A percentile compares a stretch with the other conserved stretches of the same genome.
Conservation (phyloP, 2,797 vertebrate species). For the Cichlasoma orientale region DNA sequence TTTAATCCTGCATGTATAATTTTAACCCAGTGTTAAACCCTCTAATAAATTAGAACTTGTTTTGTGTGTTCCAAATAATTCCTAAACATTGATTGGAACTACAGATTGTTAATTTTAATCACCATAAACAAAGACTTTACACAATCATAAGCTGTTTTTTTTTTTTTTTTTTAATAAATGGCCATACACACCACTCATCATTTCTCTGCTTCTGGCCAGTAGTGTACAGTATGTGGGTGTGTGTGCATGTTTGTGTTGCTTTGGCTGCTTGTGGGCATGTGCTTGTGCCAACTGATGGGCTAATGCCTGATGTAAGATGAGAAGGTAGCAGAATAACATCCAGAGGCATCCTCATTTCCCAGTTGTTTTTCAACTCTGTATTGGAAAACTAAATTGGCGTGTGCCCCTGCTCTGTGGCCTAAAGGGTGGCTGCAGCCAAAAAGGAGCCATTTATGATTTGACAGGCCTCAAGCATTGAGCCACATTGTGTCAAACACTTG, state of each 20-base stretch:
- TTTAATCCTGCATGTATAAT: background rate
- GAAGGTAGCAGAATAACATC: conserved; percentile 69
- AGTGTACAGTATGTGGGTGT: conserved; percentile 42
- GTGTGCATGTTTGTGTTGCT: conserved; percentile 41
- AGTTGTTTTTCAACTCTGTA: conserved; percentile 59
- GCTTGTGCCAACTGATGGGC: conserved; percentile 60
- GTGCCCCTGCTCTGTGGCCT: conserved; percentile 42
- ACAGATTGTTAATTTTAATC: background rate
- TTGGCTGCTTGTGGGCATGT: conserved; percentile 57
- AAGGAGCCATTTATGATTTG: conserved; percentile 53
- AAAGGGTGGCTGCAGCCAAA: conserved; percentile 40
- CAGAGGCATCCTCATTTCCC: conserved; percentile 62
- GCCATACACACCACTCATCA: conserved; percentile 32
- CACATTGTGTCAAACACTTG: conserved; percentile 45
- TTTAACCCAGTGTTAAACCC: background rate
- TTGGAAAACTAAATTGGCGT: conserved; percentile 40
- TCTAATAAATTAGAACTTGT: background rate
- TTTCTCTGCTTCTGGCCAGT: conserved; percentile 17
- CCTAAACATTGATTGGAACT: background rate
- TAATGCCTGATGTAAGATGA: conserved; percentile 70
- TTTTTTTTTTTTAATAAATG: background rate
- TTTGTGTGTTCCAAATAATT: background rate
- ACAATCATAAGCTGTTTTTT: background rate
- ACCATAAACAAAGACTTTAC: background rate
- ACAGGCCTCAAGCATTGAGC: conserved; percentile 49